Evolutionary conservation across 2,888 invertebrate species (phyloP).

Genomic region (Eulithis prunata): DNA sequence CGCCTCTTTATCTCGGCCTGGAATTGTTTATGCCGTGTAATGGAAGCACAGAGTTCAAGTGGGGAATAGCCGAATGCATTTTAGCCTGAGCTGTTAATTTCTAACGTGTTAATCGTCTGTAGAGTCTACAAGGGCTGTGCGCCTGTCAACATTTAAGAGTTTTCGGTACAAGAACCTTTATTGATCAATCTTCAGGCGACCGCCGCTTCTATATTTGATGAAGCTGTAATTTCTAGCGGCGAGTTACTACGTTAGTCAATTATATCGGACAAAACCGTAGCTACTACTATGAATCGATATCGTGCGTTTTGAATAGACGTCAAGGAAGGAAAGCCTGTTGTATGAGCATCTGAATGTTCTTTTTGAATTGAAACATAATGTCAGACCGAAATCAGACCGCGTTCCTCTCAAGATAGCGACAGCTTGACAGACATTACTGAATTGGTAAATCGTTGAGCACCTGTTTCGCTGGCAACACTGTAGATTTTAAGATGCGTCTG

Average conservation of each 20-base stretch:
- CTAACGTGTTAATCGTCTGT: slow-evolving; percentile 2
- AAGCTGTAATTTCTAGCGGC: slow-evolving; percentile 28
- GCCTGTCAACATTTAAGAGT: slow-evolving; percentile 52
- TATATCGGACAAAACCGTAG: slow-evolving; percentile 18
- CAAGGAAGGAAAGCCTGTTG: slow-evolving; percentile 7
- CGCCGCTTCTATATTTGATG: slow-evolving; percentile 32
- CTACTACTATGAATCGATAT: slow-evolving; percentile 25
- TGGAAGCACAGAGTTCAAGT: slow-evolving; percentile 32
- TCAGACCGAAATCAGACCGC: not conserved
- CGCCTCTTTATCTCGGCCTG: slow-evolving; percentile 60
- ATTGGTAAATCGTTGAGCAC: no score
- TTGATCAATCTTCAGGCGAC: slow-evolving; percentile 60
- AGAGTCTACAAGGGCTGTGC: slow-evolving; percentile 31
- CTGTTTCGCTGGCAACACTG: no score
- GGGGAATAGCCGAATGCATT: slow-evolving; percentile 33
- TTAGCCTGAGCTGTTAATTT: not conserved
- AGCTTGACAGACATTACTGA: not conserved
- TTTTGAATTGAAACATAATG: slow-evolving; percentile 1
- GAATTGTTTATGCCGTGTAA: slow-evolving; percentile 60
- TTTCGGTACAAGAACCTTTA: slow-evolving; percentile 52
- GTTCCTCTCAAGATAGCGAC: no score
- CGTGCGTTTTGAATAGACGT: slow-evolving; percentile 14
- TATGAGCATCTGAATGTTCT: not conserved
- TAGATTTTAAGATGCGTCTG: no score
- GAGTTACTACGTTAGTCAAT: slow-evolving; percentile 25